Conservation (phyloP, 2,113 vertebrate species). For the Mormoops blainvillei region DNA sequence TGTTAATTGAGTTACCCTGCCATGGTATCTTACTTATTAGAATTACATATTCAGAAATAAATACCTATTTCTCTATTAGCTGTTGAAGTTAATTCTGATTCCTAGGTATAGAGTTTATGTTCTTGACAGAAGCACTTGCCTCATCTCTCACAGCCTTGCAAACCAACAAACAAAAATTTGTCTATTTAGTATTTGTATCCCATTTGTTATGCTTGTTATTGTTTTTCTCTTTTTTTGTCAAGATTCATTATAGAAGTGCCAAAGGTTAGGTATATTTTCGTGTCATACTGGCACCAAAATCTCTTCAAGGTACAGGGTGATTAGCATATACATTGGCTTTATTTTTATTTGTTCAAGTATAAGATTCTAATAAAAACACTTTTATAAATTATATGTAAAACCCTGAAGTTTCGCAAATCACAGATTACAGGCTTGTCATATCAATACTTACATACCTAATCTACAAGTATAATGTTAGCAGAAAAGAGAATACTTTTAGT, state of each 20-base stretch:
- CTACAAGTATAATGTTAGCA: not conserved
- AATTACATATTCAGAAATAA: not conserved
- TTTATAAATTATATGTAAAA: not conserved
- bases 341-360: not conserved
- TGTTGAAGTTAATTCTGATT: not conserved
- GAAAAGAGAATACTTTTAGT: not conserved
- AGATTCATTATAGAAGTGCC: not conserved
- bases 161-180: not conserved
- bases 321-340: not conserved
- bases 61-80: not conserved
- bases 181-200: not conserved
- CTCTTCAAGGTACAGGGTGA: not conserved
- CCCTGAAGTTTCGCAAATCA: not conserved
- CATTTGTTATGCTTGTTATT: not conserved
- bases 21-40: not conserved
- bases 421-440: not conserved
- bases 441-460: not conserved
- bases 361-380: not conserved
- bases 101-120: not conserved
- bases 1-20: not conserved
- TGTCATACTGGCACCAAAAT: not conserved
- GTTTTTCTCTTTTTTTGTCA: not conserved
- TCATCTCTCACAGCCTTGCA: not conserved
- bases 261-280: not conserved
- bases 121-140: not conserved